A percentile compares a stretch with the other conserved stretches of the same genome.
Evolutionary conservation across 2,113 vertebrate genomes (phyloP).

Genomic region (Hystrix brachyura): DNA sequence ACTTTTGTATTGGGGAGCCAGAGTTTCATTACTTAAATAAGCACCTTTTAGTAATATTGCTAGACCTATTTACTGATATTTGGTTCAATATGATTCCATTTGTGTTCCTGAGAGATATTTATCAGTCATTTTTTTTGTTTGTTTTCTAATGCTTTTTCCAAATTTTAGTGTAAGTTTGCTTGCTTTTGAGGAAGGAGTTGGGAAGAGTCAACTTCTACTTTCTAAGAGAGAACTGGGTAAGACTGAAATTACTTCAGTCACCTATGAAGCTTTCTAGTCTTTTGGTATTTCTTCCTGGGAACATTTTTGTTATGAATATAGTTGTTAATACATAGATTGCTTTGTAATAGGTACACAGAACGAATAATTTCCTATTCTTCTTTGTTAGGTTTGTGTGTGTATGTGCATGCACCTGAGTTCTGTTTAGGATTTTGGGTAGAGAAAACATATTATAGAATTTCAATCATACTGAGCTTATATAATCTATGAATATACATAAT

Average conservation of each 20-base stretch:
- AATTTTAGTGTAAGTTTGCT: not conserved
- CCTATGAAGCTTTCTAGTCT: not conserved
- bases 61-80: not conserved
- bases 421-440: not conserved
- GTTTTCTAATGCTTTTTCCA: not conserved
- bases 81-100: not conserved
- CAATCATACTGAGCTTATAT: not conserved
- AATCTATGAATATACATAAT: not conserved
- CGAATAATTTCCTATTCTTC: not conserved
- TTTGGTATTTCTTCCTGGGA: not conserved
- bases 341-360: not conserved
- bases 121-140: slow-evolving; percentile 37
- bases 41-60: not conserved
- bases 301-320: not conserved
- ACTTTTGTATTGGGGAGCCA: not conserved
- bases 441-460: not conserved
- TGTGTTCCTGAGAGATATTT: not conserved
- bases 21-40: not conserved
- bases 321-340: not conserved
- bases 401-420: not conserved
- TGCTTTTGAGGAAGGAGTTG: not conserved
- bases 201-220: not conserved
- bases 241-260: not conserved
- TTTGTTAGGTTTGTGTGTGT: not conserved
- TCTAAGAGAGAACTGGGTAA: not conserved